Base-by-base conservation (phyloP, 2,797 vertebrate genomes). In the Ambastaia sidthimunki region DNA sequence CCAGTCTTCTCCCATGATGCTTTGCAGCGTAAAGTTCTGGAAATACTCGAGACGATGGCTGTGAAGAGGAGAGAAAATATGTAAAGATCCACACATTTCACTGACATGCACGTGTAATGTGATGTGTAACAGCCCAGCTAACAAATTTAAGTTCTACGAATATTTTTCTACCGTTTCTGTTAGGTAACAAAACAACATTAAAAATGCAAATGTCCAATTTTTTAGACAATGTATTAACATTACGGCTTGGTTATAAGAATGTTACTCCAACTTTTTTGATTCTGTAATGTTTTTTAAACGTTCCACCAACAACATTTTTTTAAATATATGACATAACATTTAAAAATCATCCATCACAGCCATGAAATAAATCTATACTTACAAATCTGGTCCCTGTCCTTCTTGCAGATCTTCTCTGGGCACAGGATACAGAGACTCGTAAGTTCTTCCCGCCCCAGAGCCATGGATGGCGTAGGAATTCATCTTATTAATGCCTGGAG, bases 391-490 rank as follows among this genome's bases (percentile, higher is more conserved):
- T 47, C 88, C 82, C 69, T 94, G 89, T 54, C 88, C 86, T 13
- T 89, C 86, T 37, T 80, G 85, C 18, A 86, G 76, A 31, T 94
- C 90, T 55, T 90, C 85, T 71, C 74, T 87, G 16, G 92, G 90
- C 81, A 95, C 48, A 18, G 90, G 88, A 88, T 93, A 93, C 82
- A 95, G 89, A 25, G 84, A 80, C 85, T 94, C 91, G 28, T 91
- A 94, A 6, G 84, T 91, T 34, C 91, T 92, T 68, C 81, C 82
- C 63, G 80, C 87, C n/a, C 82, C 88, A 23, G 90, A 93, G 19
- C 93, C 93, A 21, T 93, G 91, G 82, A 94, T 92, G 65, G 91
- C 90, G 12, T 91, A 91, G 18, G 89, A 95, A 89, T 94, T 95
- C 83, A 89, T 95, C 89, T 91, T 94, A 87, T 95, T 86, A 82